Base-by-base conservation (phyloP, 2,113 vertebrate genomes). In the Psittacula cyanocephala region DNA sequence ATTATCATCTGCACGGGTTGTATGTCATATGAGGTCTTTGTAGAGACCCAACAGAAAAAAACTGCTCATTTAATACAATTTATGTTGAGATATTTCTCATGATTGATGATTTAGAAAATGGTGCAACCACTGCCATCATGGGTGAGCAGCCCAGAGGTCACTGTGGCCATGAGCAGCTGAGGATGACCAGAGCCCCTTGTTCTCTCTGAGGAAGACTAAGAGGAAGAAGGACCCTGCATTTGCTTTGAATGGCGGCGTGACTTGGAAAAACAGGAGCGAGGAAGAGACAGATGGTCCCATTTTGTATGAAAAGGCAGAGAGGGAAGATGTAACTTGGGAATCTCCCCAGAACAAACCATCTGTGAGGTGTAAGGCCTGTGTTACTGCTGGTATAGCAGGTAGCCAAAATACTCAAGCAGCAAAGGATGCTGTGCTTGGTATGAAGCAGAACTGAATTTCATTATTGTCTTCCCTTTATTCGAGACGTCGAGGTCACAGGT, bases 261-360 rank as follows among this genome's bases (percentile, higher is more conserved):
- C 59, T 85, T 27, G n/a, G 17, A 50, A 79, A 65, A 79, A n/a
- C 9, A 8, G 71, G 68, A 80, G 92, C 3, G 28, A 85, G 76
- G 76, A 69, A 53, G 53, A 92, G 86, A 94, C 95, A 97, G 96
- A 96, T 97, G 96, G 96, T 86, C 88, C 94, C 86, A 77, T 92
- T 95, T 94, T 86, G 88, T 94, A 74, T 88, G 80, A 95, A 97
- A 97, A 95, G 95, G 95, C 96, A 95, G 95, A 91, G 94, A 93
- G 76, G 63, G 94, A 96, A 94, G 94, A 90, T 94, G 95, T 57
- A 90, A 88, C 92, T 94, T 95, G 95, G 95, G 95, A 96, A 93
- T 92, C 90, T 96, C 96, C 95, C 94, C 95, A 94, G 95, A 95
- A 97, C 86, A 92, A 95, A 64, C 96, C 96, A 96, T 97, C 96